A percentile compares a stretch with the other conserved stretches of the same genome.
These are phyloP conservation scores for Parasteatoda tepidariorum DNA, from an alignment of 1,140 invertebrate species.

Conservation along the genomic window DNA sequence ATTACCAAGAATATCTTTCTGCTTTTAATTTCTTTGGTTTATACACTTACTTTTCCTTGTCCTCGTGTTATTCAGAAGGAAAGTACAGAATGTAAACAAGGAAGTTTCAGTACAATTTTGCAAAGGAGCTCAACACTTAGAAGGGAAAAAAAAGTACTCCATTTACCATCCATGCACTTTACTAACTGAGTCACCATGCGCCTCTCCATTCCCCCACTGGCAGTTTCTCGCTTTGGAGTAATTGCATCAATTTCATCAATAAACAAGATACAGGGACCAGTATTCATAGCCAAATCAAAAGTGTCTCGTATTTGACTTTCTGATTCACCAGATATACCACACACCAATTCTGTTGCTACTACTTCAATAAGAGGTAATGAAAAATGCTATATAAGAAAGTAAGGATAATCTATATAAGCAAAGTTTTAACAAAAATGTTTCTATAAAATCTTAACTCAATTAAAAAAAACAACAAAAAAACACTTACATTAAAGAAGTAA, in stretches of 20 bases:
- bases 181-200: constrained; percentile 93
- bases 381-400: constrained; percentile 69
- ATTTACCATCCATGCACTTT: constrained; percentile 83
- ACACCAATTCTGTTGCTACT: constrained; percentile 89
- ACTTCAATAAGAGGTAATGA: constrained; percentile 84
- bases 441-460: too few species aligned
- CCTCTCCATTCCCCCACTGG: constrained; percentile 94
- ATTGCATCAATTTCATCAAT: constrained; percentile 95
- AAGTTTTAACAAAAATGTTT: too few species aligned
- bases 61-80: too few species aligned
- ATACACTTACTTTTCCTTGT: too few species aligned
- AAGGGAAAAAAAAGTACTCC: too few species aligned
- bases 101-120: too few species aligned
- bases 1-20: too few species aligned
- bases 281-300: constrained; percentile 83
- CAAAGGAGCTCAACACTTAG: too few species aligned
- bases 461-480: too few species aligned
- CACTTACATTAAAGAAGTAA: too few species aligned
- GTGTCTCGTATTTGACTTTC: constrained; percentile 91
- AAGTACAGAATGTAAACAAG: too few species aligned
- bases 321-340: constrained; percentile 93
- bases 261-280: constrained; percentile 88
- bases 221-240: constrained; percentile 83
- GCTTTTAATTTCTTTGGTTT: too few species aligned
- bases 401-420: neutral